Base-by-base conservation (phyloP, 2,797 vertebrate genomes). In the Bradypodion ventrale region DNA sequence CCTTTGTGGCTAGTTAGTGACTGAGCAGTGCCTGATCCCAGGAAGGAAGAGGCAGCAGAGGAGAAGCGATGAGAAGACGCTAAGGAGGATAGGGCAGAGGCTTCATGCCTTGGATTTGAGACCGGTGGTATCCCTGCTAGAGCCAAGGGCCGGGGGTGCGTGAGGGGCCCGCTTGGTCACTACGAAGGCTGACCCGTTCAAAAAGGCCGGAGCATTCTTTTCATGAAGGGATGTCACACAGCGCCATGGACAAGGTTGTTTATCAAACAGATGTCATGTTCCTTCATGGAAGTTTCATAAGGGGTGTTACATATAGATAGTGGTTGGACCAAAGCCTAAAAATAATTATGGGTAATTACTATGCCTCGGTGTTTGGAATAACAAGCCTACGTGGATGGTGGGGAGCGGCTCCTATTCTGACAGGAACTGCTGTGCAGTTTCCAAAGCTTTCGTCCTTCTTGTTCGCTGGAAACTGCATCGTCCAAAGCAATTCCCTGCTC, bases 341-440 rank as follows among this genome's bases (percentile, higher is more conserved):
- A 89, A 91, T 94, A 92, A 94, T 94, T 92, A 92, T 78, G 87
- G 88, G 93, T 92, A 92, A 93, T 94, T 93, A 93, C 92, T 87
- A 76, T 86, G 89, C 90, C 0, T 25, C 77, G 78, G 84, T 87
- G 91, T 92, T 91, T 90, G 91, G 92, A 94, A 93, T 90, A 89
- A 90, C 1, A 2, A 93, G 90, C 90, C 72, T 92, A 35, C 56
- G 78, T 25, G 32, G 29, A 89, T 92, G 91, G 90, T 84, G 88
- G 88, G 90, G 74, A 91, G 83, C n/a, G 0, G 77, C 89, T 83
- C 88, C 85, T 85, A 80, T 83, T 81, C 90, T 79, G 90, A 82
- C 35, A 10, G 83, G 74, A 89, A 87, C 62, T 82, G 19, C 40
- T 73, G 12, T 81, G 85, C 80, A 12, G 79, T 85, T 88, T 83